Base-by-base conservation (phyloP, 2,113 vertebrate genomes). In the Egretta garzetta region DNA sequence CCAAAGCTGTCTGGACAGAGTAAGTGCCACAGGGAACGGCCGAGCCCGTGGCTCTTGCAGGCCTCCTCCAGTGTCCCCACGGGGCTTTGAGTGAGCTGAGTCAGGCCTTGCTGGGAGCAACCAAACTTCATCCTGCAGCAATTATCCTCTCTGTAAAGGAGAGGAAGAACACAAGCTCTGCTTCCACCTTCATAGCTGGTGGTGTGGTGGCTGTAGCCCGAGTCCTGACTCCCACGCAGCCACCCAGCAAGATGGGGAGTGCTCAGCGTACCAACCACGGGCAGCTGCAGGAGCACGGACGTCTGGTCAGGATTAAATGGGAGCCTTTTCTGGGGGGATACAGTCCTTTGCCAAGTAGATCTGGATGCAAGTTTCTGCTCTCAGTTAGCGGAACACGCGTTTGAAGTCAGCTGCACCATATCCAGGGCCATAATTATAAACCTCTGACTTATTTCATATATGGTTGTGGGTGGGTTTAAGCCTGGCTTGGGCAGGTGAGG, bases 1-100 rank as follows among this genome's bases (percentile, higher is more conserved):
- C 97, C 5, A 98, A 95, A 92, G 95, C 80, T 18, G 75, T 95
- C 30, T 82, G 66, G 20, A 95, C 96, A 47, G 94, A 88, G 98
- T 98, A 96, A 86, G 89, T 15, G 19, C 10, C 62, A 30, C 9
- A 4, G 45, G 33, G 30, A 30, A 21, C 0, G 3, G 24, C 50
- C 24, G 53, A 53, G 79, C 17, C 15, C 3, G 1, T 4, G 55
- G 12, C 18, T 35, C 37, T 18, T 10, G 9, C 32, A 15, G 28
- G 19, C 8, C n/a, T 10, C 17, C 9, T 11, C 43, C 1, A 1
- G 7, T 4, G 15, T 47, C 18, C 20, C 41, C 3, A 3, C 8
- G 2, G 43, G 41, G 37, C 10, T 41, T 30, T 19, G 59, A 35
- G 33, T 3, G 22, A 35, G 41, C 22, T 4, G 32, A 28, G 32